Percentiles rank a stretch among this genome's conserved stretches.
phyloP scores from a whole-genome alignment of 2,888 invertebrate species.

The Stramonita haemastoma region DNA sequence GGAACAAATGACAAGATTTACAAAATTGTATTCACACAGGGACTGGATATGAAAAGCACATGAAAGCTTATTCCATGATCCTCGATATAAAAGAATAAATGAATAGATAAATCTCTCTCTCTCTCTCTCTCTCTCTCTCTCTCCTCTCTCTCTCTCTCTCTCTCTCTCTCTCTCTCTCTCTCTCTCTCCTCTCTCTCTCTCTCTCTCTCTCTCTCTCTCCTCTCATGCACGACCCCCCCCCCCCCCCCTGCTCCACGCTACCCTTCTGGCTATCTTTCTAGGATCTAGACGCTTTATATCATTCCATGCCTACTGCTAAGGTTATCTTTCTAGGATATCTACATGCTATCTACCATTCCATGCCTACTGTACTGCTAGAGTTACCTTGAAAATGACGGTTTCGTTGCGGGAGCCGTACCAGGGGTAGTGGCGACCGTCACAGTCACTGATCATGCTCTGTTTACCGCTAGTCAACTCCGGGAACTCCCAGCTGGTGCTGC shows the following conservation, averaged over 20 bases:
- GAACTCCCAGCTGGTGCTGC: slow-evolving; percentile 78
- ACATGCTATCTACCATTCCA: too few species aligned
- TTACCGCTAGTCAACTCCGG: slow-evolving; percentile 75
- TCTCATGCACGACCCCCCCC: neutral
- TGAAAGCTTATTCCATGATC: too few species aligned
- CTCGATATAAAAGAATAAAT: too few species aligned
- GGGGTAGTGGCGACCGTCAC: slow-evolving; percentile 77
- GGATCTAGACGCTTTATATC: too few species aligned
- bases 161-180: neutral
- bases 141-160: neutral
- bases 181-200: neutral
- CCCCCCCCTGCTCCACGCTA: neutral
- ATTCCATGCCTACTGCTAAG: too few species aligned
- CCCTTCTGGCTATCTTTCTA: too few species aligned
- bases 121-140: neutral
- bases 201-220: neutral
- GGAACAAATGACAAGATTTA: too few species aligned
- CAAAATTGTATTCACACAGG: too few species aligned
- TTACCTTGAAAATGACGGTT: slow-evolving; percentile 68
- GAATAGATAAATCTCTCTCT: too few species aligned
- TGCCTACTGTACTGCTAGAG: neutral
- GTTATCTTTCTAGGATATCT: too few species aligned
- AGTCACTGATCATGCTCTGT: slow-evolving; percentile 76
- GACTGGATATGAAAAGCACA: too few species aligned
- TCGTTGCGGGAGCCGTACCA: slow-evolving; percentile 77